phyloP scores from a whole-genome alignment of 1,140 invertebrate genomes.

The Philaenus spumarius region DNA sequence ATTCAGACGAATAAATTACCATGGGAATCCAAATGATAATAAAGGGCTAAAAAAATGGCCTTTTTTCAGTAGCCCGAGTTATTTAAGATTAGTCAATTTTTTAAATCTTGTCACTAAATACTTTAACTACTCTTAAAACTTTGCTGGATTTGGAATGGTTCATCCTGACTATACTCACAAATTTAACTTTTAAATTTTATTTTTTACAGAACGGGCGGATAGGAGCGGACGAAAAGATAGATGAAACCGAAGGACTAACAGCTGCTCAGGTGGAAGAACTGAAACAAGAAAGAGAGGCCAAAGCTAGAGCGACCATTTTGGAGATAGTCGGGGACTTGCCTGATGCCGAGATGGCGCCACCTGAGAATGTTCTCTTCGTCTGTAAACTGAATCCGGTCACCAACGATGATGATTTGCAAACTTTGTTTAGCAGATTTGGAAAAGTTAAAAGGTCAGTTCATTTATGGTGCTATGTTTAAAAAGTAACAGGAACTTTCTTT shows the following conservation, averaged over 20 bases:
- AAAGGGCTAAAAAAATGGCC: too few relatives aligned
- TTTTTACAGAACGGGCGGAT: slow-evolving; percentile 87
- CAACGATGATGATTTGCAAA: slow-evolving; percentile 93
- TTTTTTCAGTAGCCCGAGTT: too few relatives aligned
- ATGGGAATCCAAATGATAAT: too few relatives aligned
- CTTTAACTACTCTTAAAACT: too few relatives aligned
- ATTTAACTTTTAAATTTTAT: too few relatives aligned
- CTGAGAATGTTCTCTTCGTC: slow-evolving; percentile 98
- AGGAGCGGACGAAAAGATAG: slow-evolving; percentile 89
- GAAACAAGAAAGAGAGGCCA: slow-evolving; percentile 86
- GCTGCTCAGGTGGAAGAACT: slow-evolving; percentile 81
- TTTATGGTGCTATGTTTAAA: too few relatives aligned
- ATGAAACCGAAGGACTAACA: slow-evolving; percentile 81
- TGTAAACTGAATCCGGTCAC: slow-evolving; percentile 99
- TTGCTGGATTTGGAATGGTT: too few relatives aligned
- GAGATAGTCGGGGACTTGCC: slow-evolving; percentile 99
- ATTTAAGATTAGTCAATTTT: too few relatives aligned
- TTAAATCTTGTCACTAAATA: too few relatives aligned
- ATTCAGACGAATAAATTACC: too few relatives aligned
- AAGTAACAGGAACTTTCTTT: too few relatives aligned
- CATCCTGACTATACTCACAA: too few relatives aligned
- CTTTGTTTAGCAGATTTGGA: slow-evolving; percentile 97
- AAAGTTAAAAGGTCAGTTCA: slow-evolving; percentile 66
- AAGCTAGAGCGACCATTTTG: slow-evolving; percentile 92
- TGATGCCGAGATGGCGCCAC: slow-evolving; percentile 93